These are phyloP conservation scores for Zygothrica quintamaculata DNA, from an alignment of 2,888 invertebrate species.

Conservation along the genomic window DNA sequence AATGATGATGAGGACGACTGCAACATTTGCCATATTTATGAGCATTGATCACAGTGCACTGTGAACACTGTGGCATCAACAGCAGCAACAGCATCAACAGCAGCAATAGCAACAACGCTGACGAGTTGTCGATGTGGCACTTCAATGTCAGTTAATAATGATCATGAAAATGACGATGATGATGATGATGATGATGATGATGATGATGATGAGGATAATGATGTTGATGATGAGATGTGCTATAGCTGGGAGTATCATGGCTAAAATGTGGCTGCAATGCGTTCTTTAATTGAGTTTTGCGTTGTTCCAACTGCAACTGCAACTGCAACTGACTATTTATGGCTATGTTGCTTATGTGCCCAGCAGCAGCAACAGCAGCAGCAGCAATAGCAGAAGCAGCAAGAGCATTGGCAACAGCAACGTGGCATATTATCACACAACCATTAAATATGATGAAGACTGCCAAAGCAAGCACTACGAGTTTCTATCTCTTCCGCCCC, in stretches of 20 bases:
- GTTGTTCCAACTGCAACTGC: conserved; percentile 66
- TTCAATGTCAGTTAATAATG: conserved; percentile 76
- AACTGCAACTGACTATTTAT: conserved; percentile 69
- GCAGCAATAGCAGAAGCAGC: conserved; percentile 23
- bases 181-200: conserved; percentile 41
- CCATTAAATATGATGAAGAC: conserved; percentile 80
- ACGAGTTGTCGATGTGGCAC: conserved; percentile 75
- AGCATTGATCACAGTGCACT: conserved; percentile 20
- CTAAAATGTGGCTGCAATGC: conserved; percentile 69
- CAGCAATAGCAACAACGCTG: conserved; percentile 31
- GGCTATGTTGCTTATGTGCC: conserved; percentile 64
- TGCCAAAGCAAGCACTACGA: conserved; percentile 54
- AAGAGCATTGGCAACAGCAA: conserved; percentile 47
- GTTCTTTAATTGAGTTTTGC: conserved; percentile 80
- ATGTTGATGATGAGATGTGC: conserved; percentile 43
- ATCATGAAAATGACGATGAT: conserved; percentile 12
- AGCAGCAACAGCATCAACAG: too few species aligned
- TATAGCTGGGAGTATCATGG: conserved; percentile 64
- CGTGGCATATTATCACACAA: conserved; percentile 80
- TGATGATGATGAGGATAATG: conserved; percentile 53
- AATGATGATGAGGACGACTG: conserved; percentile 20
- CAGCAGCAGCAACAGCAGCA: conserved; percentile 21
- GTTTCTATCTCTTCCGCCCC: conserved; percentile 4
- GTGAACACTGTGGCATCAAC: conserved; percentile 13
- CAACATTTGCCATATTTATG: conserved; percentile 57